Percentiles rank a stretch among this genome's conserved stretches.
Evolutionary conservation across 2,888 invertebrate species (phyloP).

Genomic region (Abrostola triplasia): DNA sequence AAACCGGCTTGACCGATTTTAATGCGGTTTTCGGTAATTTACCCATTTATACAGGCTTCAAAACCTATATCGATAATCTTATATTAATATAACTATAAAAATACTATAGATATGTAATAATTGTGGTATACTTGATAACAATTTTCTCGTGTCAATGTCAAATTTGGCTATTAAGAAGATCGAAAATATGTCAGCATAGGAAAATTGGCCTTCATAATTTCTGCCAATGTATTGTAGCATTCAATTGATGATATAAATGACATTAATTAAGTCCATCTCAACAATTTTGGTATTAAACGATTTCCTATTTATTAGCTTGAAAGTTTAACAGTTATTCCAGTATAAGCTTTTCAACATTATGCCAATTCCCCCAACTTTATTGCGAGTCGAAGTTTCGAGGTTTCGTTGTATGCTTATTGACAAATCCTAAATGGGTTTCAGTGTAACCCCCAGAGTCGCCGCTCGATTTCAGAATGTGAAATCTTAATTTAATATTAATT

Average conservation of each 20-base stretch:
- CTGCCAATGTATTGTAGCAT: not conserved
- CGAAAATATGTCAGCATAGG: no score
- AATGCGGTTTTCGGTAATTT: no score
- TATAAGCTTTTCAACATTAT: slow-evolving; percentile 21
- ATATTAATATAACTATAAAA: no score
- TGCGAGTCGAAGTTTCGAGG: slow-evolving; percentile 21
- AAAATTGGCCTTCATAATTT: not conserved
- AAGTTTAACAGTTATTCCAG: slow-evolving; percentile 20
- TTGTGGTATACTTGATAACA: no score
- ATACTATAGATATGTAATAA: no score
- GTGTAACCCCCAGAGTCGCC: not conserved
- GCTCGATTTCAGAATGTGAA: slow-evolving; percentile 1
- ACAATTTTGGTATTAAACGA: slow-evolving; percentile 22
- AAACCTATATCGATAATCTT: no score
- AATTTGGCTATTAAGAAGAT: no score
- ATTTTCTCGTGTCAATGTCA: no score
- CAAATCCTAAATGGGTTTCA: slow-evolving; percentile 28
- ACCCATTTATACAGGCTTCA: no score
- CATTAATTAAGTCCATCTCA: not conserved
- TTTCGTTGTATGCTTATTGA: slow-evolving; percentile 41
- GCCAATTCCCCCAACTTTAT: slow-evolving; percentile 22
- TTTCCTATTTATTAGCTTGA: slow-evolving; percentile 18
- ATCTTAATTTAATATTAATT: slow-evolving; percentile 34
- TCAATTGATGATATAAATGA: not conserved
- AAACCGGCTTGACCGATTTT: no score